Conservation (phyloP, 2,888 invertebrate species). For the Lochmaea capreae region DNA sequence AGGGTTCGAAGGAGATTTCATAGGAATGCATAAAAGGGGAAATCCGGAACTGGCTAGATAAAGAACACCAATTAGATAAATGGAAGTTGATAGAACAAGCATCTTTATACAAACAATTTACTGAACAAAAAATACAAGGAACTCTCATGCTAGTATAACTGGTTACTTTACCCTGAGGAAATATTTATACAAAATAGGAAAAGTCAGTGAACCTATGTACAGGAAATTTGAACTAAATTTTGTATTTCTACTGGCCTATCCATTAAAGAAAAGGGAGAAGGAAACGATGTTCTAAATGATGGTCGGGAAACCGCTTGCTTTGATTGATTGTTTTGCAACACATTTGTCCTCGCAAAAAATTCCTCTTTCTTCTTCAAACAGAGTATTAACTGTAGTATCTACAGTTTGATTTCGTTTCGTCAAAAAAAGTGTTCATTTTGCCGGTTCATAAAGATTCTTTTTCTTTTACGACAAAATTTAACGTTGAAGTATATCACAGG, state of each 20-base stretch:
- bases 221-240: not conserved
- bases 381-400: slow-evolving; percentile 28
- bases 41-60: no score
- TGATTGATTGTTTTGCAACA: slow-evolving; percentile 41
- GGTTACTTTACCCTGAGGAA: no score
- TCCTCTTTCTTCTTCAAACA: slow-evolving; percentile 31
- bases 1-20: no score
- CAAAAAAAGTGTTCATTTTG: slow-evolving; percentile 14
- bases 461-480: not conserved
- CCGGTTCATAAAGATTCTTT: not conserved
- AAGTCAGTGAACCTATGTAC: no score
- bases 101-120: no score
- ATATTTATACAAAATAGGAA: no score
- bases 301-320: slow-evolving; percentile 20
- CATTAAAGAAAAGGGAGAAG: slow-evolving; percentile 19
- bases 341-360: slow-evolving; percentile 30
- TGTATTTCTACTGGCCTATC: slow-evolving; percentile 5
- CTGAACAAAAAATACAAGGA: no score
- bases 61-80: no score
- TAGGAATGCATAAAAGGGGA: no score
- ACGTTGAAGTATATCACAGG: not conserved
- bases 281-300: slow-evolving; percentile 28
- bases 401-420: slow-evolving; percentile 15
- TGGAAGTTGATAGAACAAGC: no score
- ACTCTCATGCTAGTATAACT: no score